Evolutionary conservation across 2,888 invertebrate genomes (phyloP).

Genomic region (Yponomeuta sedellus): DNA sequence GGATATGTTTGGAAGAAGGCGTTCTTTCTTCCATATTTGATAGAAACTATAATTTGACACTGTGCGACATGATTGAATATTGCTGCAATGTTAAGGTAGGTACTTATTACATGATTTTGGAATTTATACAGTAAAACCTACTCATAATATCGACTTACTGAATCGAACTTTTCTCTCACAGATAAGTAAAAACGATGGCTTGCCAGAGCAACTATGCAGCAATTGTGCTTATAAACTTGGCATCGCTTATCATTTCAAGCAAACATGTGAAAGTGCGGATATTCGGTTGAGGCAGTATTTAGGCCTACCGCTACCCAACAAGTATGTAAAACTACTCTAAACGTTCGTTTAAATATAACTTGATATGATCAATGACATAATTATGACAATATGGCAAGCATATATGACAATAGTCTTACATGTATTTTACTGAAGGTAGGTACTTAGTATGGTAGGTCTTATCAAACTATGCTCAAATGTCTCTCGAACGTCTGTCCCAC

Average conservation of each 20-base stretch:
- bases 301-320: slow-evolving; percentile 55
- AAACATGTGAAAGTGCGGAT: slow-evolving; percentile 78
- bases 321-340: slow-evolving; percentile 35
- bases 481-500: too few species aligned
- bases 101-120: too few species aligned
- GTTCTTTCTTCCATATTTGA: slow-evolving; percentile 77
- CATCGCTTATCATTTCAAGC: slow-evolving; percentile 79
- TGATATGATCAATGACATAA: too few species aligned
- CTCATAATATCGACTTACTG: neutral
- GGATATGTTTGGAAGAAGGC: slow-evolving; percentile 79
- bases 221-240: slow-evolving; percentile 79
- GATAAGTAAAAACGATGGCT: slow-evolving; percentile 72
- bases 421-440: too few species aligned
- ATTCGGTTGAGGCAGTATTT: slow-evolving; percentile 75
- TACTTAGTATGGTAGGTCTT: too few species aligned
- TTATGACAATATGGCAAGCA: too few species aligned
- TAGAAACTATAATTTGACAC: slow-evolving; percentile 75
- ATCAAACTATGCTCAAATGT: too few species aligned
- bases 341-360: slow-evolving; percentile 8
- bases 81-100: slow-evolving; percentile 76
- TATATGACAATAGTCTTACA: too few species aligned
- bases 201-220: slow-evolving; percentile 78
- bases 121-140: too few species aligned
- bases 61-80: slow-evolving; percentile 78
- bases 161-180: slow-evolving; percentile 38